Evolutionary conservation across 2,888 invertebrate genomes (phyloP).

Genomic region (Zaprionus obscuricornis): DNA sequence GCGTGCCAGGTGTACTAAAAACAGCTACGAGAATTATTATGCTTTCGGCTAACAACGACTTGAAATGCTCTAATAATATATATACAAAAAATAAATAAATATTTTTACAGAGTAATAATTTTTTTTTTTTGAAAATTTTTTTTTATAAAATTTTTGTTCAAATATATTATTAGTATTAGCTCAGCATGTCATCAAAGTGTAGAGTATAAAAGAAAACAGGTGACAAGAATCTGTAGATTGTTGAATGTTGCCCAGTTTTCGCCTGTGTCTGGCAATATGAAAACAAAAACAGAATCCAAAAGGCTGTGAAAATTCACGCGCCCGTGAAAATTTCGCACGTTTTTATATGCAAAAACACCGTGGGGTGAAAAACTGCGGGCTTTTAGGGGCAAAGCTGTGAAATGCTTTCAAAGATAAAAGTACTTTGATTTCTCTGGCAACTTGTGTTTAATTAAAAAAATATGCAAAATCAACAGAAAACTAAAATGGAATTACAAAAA

Average conservation of each 20-base stretch:
- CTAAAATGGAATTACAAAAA: constrained; percentile 67
- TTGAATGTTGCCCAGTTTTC: constrained; percentile 3
- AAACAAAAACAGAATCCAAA: constrained; percentile 42
- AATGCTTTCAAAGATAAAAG: constrained; percentile 67
- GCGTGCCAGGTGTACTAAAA: constrained; percentile 73
- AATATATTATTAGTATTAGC: too few relatives aligned
- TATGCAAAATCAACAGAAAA: constrained; percentile 79
- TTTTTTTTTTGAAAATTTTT: too few relatives aligned
- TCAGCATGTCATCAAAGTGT: constrained; percentile 4
- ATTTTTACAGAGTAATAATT: too few relatives aligned
- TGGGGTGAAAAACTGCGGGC: too few relatives aligned
- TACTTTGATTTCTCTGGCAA: constrained; percentile 57
- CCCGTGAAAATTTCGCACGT: constrained; percentile 82
- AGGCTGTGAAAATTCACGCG: constrained; percentile 67
- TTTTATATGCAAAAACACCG: too few relatives aligned
- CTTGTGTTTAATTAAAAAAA: constrained; percentile 79
- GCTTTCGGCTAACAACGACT: background rate
- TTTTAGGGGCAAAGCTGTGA: too few relatives aligned
- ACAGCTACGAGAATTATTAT: background rate
- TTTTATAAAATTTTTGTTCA: too few relatives aligned
- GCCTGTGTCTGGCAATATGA: constrained; percentile 50
- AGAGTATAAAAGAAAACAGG: constrained; percentile 50
- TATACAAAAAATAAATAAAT: constrained; percentile 41
- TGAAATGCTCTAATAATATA: background rate
- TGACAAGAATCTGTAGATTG: constrained; percentile 61